Base-by-base conservation (phyloP, 1,140 invertebrate genomes). In the Diorhabda sublineata region DNA sequence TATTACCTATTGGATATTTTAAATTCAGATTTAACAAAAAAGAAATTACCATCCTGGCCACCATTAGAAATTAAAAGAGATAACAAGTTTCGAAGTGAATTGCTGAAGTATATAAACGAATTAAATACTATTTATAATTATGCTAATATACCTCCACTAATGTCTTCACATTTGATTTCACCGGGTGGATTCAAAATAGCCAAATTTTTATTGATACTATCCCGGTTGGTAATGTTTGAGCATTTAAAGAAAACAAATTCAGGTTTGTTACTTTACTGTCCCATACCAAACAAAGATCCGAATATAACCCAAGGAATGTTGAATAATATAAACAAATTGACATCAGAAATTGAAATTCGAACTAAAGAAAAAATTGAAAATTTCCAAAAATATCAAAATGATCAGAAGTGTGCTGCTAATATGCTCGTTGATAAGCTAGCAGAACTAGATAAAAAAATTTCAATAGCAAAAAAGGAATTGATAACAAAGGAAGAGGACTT, bases 121-220 rank as follows among this genome's bases (percentile, higher is more conserved):
- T 61, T 80, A 4, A 78, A 76, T 67, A 47, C 42, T 8, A 47
- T 68, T 42, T 76, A 79, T 69, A 61, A 71, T 59, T 59, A 75
- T 69, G 69, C 71, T 3, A 64, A 75, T 67, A 74, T 80, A 45
- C 76, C 76, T 8, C 66, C 42, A 2, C 67, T 78, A 9, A 73
- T 76, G 68, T 56, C 76, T 5, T 80, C 78, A 0, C 78, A 76
- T 68, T 66, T 80, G 42, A 71, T 80, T 44, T 73, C 74, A 5
- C 78, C 78, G 26, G 75, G 77, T 42, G 77, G 77, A 41, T 72
- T 60, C 42, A 75, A 74, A 60, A 75, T 80, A 72, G 70, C 66
- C n/a, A 70, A 71, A 58, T 75, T 78, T 63, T 75, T 80, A 70
- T 65, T 75, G 7, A 76, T 74, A 68, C 61, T 80, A 57, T 76